Conservation (phyloP, 2,888 invertebrate species). For the Chydorus sphaericus region DNA sequence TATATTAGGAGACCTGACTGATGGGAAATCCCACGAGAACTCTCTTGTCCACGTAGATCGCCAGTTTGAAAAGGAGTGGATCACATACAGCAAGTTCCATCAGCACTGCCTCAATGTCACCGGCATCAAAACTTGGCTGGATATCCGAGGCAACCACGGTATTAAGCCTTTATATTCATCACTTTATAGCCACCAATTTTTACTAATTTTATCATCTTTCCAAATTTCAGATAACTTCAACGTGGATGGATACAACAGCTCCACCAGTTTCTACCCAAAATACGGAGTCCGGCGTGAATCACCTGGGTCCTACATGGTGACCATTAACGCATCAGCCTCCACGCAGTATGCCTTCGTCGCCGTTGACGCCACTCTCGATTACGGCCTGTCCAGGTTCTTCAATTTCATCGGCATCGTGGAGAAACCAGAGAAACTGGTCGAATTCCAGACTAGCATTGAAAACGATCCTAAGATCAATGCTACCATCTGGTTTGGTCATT, state of each 20-base stretch:
- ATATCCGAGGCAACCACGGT: constrained; percentile 87
- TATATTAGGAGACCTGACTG: constrained; percentile 57
- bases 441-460: constrained; percentile 38
- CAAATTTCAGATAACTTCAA: constrained; percentile 68
- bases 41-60: constrained; percentile 71
- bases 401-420: constrained; percentile 72
- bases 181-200: constrained; percentile 12
- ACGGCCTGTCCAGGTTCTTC: constrained; percentile 72
- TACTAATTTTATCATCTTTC: constrained; percentile 1
- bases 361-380: constrained; percentile 71
- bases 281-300: constrained; percentile 61
- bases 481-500: constrained; percentile 75
- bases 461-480: constrained; percentile 34
- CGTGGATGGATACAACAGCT: constrained; percentile 48
- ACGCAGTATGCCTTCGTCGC: constrained; percentile 65
- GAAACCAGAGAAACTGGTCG: constrained; percentile 35
- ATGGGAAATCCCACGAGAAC: constrained; percentile 63
- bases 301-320: constrained; percentile 59
- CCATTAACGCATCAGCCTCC: constrained; percentile 37
- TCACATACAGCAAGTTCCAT: constrained; percentile 53
- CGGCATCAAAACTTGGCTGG: constrained; percentile 45
- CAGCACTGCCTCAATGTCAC: constrained; percentile 46
- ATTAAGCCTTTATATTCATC: constrained; percentile 21
- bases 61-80: constrained; percentile 71
- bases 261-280: constrained; percentile 57